phyloP scores from a whole-genome alignment of 1,140 invertebrate genomes.

The Idris sp. region DNA sequence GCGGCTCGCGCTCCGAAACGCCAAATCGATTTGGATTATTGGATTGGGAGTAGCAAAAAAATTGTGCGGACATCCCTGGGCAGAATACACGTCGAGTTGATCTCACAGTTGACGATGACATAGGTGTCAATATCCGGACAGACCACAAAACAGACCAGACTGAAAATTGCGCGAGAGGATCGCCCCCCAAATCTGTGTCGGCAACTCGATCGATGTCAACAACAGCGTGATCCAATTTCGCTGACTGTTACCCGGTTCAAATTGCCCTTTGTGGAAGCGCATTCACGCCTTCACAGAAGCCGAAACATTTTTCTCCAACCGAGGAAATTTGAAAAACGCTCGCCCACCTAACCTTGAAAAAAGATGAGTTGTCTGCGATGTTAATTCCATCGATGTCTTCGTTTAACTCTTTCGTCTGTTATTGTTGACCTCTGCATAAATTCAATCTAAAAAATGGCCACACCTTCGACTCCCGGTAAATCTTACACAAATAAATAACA shows the following conservation, averaged over 20 bases:
- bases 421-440: conserved; percentile 12
- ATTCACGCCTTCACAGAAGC: neutral
- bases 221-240: conserved; percentile 14
- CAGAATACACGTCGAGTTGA: too few species aligned
- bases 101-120: conserved; percentile 7
- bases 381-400: conserved; percentile 18
- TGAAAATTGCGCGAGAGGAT: conserved; percentile 1
- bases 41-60: too few species aligned
- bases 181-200: conserved; percentile 11
- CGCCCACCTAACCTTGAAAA: too few species aligned
- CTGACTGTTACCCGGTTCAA: neutral
- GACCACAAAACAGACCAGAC: neutral
- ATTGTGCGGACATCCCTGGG: too few species aligned
- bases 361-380: too few species aligned
- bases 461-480: conserved; percentile 53
- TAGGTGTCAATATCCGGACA: neutral
- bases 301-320: too few species aligned
- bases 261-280: neutral
- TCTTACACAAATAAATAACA: conserved; percentile 4
- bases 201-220: conserved; percentile 24
- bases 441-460: conserved; percentile 37
- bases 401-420: neutral
- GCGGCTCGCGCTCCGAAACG: too few species aligned
- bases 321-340: conserved; percentile 30
- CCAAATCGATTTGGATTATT: too few species aligned